Conservation (phyloP, 2,888 invertebrate genomes). For the Mycalesis mineus region DNA sequence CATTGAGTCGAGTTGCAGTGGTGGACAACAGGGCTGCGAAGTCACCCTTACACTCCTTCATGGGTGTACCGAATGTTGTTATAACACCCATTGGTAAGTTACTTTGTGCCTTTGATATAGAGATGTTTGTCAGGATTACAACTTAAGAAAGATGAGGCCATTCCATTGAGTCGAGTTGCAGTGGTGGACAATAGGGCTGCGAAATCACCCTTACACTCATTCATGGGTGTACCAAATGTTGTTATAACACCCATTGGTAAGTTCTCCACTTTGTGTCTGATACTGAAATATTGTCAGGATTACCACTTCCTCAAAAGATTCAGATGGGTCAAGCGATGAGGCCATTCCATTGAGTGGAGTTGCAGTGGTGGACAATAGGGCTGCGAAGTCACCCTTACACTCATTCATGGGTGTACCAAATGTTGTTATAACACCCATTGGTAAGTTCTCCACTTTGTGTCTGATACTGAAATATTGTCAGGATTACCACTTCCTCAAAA, state of each 20-base stretch:
- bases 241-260: conserved; percentile 10
- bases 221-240: conserved; percentile 58
- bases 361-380: conserved; percentile 43
- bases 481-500: too few relatives aligned
- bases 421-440: conserved; percentile 56
- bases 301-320: too few relatives aligned
- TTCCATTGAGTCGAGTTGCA: conserved; percentile 54
- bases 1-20: conserved; percentile 54
- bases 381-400: conserved; percentile 35
- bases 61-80: too few relatives aligned
- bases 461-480: too few relatives aligned
- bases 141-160: conserved; percentile 43
- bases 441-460: too few relatives aligned
- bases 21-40: too few relatives aligned
- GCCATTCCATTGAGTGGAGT: conserved; percentile 56
- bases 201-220: conserved; percentile 37
- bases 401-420: conserved; percentile 55
- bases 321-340: conserved; percentile 66
- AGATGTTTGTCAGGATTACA: too few relatives aligned
- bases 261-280: too few relatives aligned
- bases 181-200: conserved; percentile 41
- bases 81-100: too few relatives aligned
- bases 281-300: too few relatives aligned
- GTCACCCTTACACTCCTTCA: too few relatives aligned
- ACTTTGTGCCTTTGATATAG: too few relatives aligned